Evolutionary conservation across 2,113 vertebrate genomes (phyloP).

Genomic region (Pygoscelis adeliae): DNA sequence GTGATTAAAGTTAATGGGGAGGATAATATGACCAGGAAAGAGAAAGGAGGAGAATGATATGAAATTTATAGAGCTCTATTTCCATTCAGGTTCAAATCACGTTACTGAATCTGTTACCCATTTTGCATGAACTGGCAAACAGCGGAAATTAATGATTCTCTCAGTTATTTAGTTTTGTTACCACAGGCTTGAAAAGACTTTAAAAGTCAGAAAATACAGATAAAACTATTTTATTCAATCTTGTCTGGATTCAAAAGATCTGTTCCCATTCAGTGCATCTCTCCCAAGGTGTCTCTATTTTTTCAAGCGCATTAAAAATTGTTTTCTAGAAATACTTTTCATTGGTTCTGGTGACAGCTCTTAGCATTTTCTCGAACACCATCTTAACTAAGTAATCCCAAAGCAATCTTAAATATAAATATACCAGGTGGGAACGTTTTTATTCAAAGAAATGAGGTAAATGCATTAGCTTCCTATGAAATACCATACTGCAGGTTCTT

Average conservation of each 20-base stretch:
- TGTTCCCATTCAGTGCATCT: background rate
- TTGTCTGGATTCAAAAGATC: background rate
- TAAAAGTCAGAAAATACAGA: background rate
- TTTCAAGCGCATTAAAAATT: background rate
- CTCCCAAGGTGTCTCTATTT: background rate
- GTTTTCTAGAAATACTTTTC: constrained; percentile 8
- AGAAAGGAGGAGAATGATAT: background rate
- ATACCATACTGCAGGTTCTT: background rate
- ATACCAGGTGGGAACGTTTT: background rate
- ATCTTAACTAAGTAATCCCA: background rate
- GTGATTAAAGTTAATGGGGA: background rate
- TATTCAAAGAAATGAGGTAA: background rate
- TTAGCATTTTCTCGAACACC: background rate
- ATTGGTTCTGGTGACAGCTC: background rate
- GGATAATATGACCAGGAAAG: background rate
- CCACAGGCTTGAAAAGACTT: background rate
- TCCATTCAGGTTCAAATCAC: background rate
- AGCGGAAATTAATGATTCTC: background rate
- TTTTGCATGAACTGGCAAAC: background rate
- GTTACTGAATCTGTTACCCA: background rate
- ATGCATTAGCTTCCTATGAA: background rate
- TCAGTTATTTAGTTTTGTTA: background rate
- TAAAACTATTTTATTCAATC: background rate
- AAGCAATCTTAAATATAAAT: background rate
- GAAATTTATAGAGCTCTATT: background rate